Evolutionary conservation across 1,140 invertebrate species (phyloP).

Genomic region (Zaprionus davidi): DNA sequence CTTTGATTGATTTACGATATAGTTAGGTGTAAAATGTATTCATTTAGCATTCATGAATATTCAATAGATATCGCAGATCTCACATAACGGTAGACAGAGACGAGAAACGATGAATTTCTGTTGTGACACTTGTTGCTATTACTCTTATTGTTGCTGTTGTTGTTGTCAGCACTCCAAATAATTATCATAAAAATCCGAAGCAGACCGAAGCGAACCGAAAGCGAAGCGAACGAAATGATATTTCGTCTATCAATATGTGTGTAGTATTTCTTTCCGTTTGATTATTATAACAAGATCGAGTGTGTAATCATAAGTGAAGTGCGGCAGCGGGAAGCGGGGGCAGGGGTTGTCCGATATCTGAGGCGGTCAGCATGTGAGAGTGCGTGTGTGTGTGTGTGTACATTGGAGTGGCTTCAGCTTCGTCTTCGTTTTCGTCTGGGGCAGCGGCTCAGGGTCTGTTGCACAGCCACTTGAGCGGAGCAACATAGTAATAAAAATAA

Average conservation of each 20-base stretch:
- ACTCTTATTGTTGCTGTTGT: conserved; percentile 24
- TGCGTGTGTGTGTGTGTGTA: conserved; percentile 54
- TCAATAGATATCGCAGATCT: neutral
- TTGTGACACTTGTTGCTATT: neutral
- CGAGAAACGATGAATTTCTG: conserved; percentile 4
- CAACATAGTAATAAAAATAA: conserved; percentile 53
- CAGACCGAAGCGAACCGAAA: neutral
- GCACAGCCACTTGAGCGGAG: conserved; percentile 56
- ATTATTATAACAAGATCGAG: conserved; percentile 61
- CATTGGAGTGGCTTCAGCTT: conserved; percentile 71
- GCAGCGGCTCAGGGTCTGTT: conserved; percentile 53
- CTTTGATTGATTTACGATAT: conserved; percentile 47
- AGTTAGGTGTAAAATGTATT: conserved; percentile 24
- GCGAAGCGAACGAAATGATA: conserved; percentile 21
- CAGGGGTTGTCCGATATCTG: conserved; percentile 38
- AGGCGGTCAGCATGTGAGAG: conserved; percentile 27
- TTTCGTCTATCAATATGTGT: conserved; percentile 35
- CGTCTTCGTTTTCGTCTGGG: conserved; percentile 28
- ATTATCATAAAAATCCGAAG: conserved; percentile 64
- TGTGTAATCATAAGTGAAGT: conserved; percentile 63
- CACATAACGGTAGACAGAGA: neutral
- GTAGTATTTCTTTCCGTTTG: conserved; percentile 52
- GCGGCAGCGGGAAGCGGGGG: neutral
- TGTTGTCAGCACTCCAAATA: conserved; percentile 61
- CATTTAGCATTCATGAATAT: conserved; percentile 12